Evolutionary conservation across 2,797 vertebrate species (phyloP), one percentile per base, ranked within the genome.

Genomic region (Peromyscus attwateri): DNA sequence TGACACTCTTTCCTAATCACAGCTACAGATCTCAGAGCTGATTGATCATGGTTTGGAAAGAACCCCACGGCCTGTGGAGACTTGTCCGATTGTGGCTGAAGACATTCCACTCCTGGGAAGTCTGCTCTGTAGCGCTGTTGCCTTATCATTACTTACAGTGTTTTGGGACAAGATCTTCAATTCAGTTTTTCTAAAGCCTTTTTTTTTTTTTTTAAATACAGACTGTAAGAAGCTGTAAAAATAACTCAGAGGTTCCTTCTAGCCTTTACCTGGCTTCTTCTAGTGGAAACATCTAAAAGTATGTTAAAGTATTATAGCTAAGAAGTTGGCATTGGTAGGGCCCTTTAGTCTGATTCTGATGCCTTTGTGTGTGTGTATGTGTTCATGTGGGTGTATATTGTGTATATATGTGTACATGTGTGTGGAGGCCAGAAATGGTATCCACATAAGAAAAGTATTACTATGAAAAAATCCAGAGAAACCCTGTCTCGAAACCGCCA

Each of bases 11-110:
- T 76, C 79, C 77, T 97, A 87, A 93, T 95, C 82, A 37, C 62
- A 76, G 2, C 6, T 76, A 25, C 95, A 87, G 89, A 95, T 95
- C 92, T 95, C 64, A 12, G 79, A 12, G 79, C 81, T 94, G 57
- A 94, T 95, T 77, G 95, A 81, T 95, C 85, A 52, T 19, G 77
- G 77, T 90, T 96, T 96, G 88, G 91, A 92, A 97, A 68, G 60
- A 87, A 43, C 52, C 49, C 13, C 64, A n/a, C 79, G 83, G 88
- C 92, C 68, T 95, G 93, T 83, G 23, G 43, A 4, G 87, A 66
- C 96, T 91, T 96, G 89, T 49, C 29, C n/a, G 83, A 34, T 92
- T 66, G 90, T 93, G 94, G 76, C 94, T 64, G 52, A 89, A 55
- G 81, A 62, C 77, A 66, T 49, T 37, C 34, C 13, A 79, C 52